Base-by-base conservation (phyloP, 2,888 invertebrate species). In the Pediacus dermestoides region DNA sequence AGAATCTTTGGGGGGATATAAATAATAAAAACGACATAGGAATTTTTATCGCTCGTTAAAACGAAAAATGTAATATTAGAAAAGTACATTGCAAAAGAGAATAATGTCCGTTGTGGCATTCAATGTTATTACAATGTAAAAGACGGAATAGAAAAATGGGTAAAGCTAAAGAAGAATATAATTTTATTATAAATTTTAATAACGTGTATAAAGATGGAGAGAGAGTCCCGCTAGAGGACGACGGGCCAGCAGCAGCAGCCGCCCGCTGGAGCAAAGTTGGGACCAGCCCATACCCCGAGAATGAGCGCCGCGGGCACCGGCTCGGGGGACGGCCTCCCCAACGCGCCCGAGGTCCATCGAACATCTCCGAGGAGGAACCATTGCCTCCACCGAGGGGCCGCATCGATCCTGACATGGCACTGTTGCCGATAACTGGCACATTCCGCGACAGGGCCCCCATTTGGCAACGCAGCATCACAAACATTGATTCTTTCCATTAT, bases 401-500 rank as follows among this genome's bases (percentile, higher is more conserved):
- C 57, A 63, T 63, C 61, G 63, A 63, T 63, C 59, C 56, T 52
- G 52, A 37, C 43, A 42, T 41, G 39, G 53, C 61, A 40, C 36
- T 48, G 61, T 63, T 61, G 63, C 63, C 63, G 48, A 42, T 28
- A 35, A 41, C 47, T 39, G 53, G 47, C 50, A 53, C 53, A 55
- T 55, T 60, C 57, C 60, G 60, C 58, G 59, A 58, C 59, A 50
- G 41, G 46, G 56, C 55, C 53, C 25, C 28, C 42, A 28, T 38
- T 18, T 22, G 53, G 46, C 50, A 52, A 53, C 53, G 33, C 34
- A 18, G 39, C 42, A 30, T 43, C 58, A 54, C 64, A 65, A 67
- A 67, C 66, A 68, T 68, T 67, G 67, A 68, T 68, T 67, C 66
- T 67, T 68, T 66, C 66, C 67, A 68, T 68, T 67, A 69, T 68